phyloP scores from a whole-genome alignment of 2,113 vertebrate species.

The Equus przewalskii region DNA sequence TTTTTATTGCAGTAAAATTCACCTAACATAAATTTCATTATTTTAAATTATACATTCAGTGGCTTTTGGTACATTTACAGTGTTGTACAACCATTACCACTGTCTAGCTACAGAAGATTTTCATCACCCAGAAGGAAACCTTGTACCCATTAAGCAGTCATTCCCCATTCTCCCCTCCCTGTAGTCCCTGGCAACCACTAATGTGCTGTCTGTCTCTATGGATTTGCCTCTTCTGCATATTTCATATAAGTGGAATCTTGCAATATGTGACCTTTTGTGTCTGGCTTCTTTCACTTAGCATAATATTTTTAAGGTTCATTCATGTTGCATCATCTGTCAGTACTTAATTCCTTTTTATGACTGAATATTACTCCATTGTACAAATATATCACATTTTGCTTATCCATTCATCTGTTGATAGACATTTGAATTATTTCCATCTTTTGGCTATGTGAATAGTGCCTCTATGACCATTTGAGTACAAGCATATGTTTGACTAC shows the following conservation, averaged over 20 bases:
- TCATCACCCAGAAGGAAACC: neutral
- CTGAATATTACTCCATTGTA: constrained; percentile 1
- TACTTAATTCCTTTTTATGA: neutral
- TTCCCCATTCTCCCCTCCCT: neutral
- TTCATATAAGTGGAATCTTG: neutral
- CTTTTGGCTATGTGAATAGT: neutral
- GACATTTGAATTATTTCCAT: neutral
- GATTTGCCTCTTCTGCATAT: neutral
- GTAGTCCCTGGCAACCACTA: neutral
- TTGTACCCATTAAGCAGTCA: neutral
- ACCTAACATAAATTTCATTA: neutral
- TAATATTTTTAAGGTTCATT: constrained; percentile 17
- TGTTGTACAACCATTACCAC: neutral
- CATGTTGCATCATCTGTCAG: neutral
- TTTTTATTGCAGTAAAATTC: constrained; percentile 54
- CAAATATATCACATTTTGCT: neutral
- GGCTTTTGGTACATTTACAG: neutral
- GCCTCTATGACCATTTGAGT: neutral
- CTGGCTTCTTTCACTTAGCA: neutral
- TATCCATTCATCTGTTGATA: neutral
- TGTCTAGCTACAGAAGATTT: neutral
- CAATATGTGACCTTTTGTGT: neutral
- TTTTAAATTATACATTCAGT: neutral
- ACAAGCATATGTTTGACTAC: neutral
- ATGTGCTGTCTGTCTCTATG: neutral